Percentiles rank a stretch among this genome's conserved stretches.
Evolutionary conservation across 2,113 vertebrate genomes (phyloP).

Genomic region (Poeciliopsis occidentalis): DNA sequence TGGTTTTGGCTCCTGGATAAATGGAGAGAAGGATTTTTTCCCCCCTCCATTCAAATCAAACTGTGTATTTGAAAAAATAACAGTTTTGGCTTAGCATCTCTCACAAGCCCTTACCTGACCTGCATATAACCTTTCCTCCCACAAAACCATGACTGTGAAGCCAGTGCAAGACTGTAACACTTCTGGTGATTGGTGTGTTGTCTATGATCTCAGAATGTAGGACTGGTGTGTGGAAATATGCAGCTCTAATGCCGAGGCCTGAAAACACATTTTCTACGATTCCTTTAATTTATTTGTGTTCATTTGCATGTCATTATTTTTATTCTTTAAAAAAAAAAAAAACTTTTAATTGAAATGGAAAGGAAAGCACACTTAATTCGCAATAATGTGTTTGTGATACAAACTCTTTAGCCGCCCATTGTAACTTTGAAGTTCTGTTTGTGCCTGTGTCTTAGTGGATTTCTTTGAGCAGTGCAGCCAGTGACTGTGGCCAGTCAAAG

Average conservation of each 20-base stretch:
- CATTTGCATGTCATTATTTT: constrained; percentile 77
- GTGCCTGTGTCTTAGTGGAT: constrained; percentile 53
- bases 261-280: constrained; percentile 59
- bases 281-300: constrained; percentile 59
- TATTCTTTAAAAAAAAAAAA: constrained; percentile 57
- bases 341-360: constrained; percentile 71
- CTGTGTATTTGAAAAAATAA: constrained; percentile 57
- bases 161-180: constrained; percentile 63
- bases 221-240: constrained; percentile 68
- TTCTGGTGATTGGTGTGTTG: constrained; percentile 68
- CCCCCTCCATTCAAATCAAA: constrained; percentile 51
- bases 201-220: constrained; percentile 72
- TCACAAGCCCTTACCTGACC: constrained; percentile 51
- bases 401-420: constrained; percentile 62
- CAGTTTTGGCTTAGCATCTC: constrained; percentile 53
- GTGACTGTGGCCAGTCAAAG: constrained; percentile 50
- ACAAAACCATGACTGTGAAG: constrained; percentile 68
- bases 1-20: constrained; percentile 31
- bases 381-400: constrained; percentile 83
- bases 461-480: constrained; percentile 40
- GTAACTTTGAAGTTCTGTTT: constrained; percentile 58
- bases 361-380: constrained; percentile 86
- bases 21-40: constrained; percentile 46
- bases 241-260: constrained; percentile 63
- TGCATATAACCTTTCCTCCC: constrained; percentile 33